These are phyloP conservation scores for Drosophila sulfurigaster DNA, from an alignment of 1,140 invertebrate genomes.

Conservation along the genomic window DNA sequence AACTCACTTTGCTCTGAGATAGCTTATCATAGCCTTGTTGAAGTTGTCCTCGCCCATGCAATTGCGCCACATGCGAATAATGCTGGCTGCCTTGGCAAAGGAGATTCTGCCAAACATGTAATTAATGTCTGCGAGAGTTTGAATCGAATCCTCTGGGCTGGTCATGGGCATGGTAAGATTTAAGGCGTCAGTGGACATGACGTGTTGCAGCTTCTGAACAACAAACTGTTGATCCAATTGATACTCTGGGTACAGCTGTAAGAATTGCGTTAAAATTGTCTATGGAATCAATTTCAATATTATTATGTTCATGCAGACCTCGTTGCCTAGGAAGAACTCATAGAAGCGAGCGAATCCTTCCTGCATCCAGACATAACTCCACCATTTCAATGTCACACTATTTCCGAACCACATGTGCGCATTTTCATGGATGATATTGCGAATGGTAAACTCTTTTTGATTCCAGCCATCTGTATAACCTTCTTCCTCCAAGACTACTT, in stretches of 20 bases:
- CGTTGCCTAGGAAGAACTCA: constrained; percentile 86
- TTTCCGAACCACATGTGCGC: constrained; percentile 89
- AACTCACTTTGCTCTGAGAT: constrained; percentile 86
- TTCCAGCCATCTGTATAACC: constrained; percentile 54
- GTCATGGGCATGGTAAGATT: constrained; percentile 87
- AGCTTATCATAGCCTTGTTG: constrained; percentile 87
- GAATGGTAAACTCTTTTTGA: constrained; percentile 85
- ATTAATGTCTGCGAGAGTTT: constrained; percentile 82
- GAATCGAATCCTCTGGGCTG: constrained; percentile 77
- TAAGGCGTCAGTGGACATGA: constrained; percentile 87
- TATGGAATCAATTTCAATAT: neutral
- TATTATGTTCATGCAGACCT: constrained; percentile 83
- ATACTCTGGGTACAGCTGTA: constrained; percentile 80
- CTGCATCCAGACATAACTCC: constrained; percentile 88
- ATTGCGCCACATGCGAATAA: constrained; percentile 90
- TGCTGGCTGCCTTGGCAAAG: constrained; percentile 88
- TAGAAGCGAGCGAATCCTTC: constrained; percentile 89
- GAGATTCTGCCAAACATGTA: constrained; percentile 86
- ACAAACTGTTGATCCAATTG: constrained; percentile 86
- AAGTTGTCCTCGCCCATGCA: constrained; percentile 88
- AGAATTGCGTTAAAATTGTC: neutral
- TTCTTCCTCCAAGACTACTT: constrained; percentile 39
- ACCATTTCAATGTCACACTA: constrained; percentile 88
- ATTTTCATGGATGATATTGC: constrained; percentile 87
- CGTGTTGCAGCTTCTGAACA: constrained; percentile 87